These are phyloP conservation scores for Engystomops pustulosus DNA, from an alignment of 2,113 vertebrate genomes.

Conservation along the genomic window DNA sequence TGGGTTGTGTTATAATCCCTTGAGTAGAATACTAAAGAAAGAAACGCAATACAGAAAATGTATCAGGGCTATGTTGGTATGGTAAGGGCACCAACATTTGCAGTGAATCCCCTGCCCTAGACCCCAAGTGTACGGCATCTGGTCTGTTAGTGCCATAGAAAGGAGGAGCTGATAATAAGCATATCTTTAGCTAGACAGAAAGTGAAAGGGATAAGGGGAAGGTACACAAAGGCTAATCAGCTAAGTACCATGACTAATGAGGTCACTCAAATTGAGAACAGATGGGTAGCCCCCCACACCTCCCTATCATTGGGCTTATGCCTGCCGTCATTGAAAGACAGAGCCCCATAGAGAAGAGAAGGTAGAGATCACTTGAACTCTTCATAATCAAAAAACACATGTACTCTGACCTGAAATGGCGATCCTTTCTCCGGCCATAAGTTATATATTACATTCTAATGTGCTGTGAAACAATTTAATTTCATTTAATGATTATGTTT, in stretches of 20 bases:
- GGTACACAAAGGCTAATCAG: background rate
- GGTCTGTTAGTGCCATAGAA: background rate
- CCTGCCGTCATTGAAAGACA: background rate
- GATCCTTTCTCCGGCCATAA: background rate
- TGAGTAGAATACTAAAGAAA: too few species aligned
- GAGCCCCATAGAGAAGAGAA: background rate
- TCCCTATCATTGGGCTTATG: background rate
- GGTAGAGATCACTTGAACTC: background rate
- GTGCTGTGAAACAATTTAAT: background rate
- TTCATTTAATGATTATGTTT: conserved; percentile 5
- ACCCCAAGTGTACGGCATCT: background rate
- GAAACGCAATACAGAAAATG: too few species aligned
- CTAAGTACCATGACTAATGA: conserved; percentile 1
- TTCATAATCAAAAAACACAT: background rate
- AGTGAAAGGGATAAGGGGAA: background rate
- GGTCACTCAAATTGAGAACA: conserved; percentile 9
- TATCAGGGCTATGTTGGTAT: background rate
- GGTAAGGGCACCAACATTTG: background rate
- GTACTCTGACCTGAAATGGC: background rate
- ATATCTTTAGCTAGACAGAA: background rate
- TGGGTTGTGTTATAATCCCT: too few species aligned
- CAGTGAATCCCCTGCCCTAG: background rate
- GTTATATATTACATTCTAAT: conserved; percentile 9
- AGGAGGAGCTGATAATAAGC: background rate
- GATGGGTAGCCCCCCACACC: background rate